Base-by-base conservation (phyloP, 2,113 vertebrate species). In the Archilochus colubris region DNA sequence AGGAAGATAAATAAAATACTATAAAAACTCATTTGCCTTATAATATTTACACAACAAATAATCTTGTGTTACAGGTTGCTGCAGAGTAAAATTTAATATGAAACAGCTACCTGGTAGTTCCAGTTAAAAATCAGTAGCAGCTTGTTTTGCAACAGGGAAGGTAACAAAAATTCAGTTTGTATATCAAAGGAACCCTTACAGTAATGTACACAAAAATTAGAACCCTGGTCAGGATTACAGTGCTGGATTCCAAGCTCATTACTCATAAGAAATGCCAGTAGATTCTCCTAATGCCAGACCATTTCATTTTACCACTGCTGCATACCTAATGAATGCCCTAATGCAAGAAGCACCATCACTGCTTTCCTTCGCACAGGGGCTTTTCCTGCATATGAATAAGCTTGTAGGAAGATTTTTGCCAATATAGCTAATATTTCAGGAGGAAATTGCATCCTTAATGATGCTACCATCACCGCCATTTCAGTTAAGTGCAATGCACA, bases 11-110 rank as follows among this genome's bases (percentile, higher is more conserved):
- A 93, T 64, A 83, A 94, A 24, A 62, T 40, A 89, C 30, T 28
- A 31, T 67, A 90, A 89, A 91, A 97, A n/a, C 12, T 40, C 89
- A 97, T 95, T 97, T 96, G 77, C 73, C 68, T 82, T 84, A 77
- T 28, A 77, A 57, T 70, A 95, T 96, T 93, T 96, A 93, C 68
- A 89, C 8, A 16, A 70, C 90, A 95, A 96, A 62, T 14, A 74
- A 68, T 46, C 55, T 69, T 51, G 62, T 59, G 31, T 91, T 94
- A 38, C 68, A 89, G 50, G 36, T 30, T 95, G 75, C 85, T 97
- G 75, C 76, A 92, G 62, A 86, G 46, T 89, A 93, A 95, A 89
- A 68, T 79, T 70, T 87, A 96, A 62, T 78, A 97, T 79, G 54
- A 91, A 97, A 88, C 28, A 87, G 68, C 46, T 72, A 87, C 3